Conservation (phyloP, 1,140 invertebrate genomes). For the Atta colombica region DNA sequence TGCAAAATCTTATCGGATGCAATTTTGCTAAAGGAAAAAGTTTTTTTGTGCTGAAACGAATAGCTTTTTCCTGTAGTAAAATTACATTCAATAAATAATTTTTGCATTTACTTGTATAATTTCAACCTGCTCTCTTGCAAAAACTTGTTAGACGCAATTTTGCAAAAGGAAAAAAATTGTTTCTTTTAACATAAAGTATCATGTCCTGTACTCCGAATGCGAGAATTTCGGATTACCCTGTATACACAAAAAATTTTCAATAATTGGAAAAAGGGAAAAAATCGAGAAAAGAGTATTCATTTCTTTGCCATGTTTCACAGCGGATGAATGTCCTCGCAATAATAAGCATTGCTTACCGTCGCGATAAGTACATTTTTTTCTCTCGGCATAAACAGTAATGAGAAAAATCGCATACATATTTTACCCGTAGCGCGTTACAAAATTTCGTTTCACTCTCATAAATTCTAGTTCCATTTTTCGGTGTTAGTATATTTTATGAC, state of each 20-base stretch:
- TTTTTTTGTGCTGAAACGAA: no score
- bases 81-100: no score
- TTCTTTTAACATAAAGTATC: no score
- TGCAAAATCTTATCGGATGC: no score
- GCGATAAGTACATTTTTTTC: conserved; percentile 27
- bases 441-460: conserved; percentile 56
- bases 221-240: no score
- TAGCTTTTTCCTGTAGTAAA: no score
- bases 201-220: no score
- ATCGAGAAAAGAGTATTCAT: not conserved
- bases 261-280: not conserved
- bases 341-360: conserved; percentile 37
- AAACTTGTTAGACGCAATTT: no score
- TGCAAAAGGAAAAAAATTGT: no score
- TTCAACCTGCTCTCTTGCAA: no score
- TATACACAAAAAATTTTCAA: not conserved
- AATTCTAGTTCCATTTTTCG: conserved; percentile 46
- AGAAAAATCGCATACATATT: conserved; percentile 50
- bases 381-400: conserved; percentile 31
- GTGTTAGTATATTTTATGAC: conserved; percentile 40
- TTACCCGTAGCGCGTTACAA: conserved; percentile 19
- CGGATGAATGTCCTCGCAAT: conserved; percentile 34
- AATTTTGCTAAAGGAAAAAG: no score
- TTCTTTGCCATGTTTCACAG: not conserved
- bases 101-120: no score